Conservation (phyloP, 2,113 vertebrate species). For the Channa argus region DNA sequence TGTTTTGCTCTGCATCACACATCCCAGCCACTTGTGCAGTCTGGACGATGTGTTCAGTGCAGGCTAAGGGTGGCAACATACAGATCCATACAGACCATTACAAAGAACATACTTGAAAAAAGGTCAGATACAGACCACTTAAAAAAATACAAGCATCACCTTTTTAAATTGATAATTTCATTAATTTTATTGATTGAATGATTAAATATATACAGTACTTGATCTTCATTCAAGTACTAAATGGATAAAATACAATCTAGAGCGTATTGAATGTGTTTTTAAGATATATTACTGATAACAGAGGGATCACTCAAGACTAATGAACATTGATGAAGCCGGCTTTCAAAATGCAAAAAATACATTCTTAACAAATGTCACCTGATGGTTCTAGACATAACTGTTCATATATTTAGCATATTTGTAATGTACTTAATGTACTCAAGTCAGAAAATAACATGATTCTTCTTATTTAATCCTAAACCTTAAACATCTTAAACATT, state of each 20-base stretch:
- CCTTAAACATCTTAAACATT: neutral
- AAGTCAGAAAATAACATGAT: constrained; percentile 10
- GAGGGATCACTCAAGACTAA: constrained; percentile 7
- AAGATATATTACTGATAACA: constrained; percentile 24
- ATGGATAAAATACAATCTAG: constrained; percentile 52
- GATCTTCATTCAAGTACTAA: constrained; percentile 56
- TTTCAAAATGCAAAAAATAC: constrained; percentile 44
- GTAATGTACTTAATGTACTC: neutral
- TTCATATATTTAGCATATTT: no score
- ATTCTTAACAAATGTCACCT: constrained; percentile 41
- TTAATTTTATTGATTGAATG: constrained; percentile 50
- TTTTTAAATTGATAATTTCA: constrained; percentile 37
- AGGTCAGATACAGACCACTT: neutral
- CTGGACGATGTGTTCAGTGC: no score
- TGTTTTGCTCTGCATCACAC: no score
- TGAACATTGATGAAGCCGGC: constrained; percentile 12
- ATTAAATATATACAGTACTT: constrained; percentile 52
- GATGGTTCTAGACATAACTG: constrained; percentile 3
- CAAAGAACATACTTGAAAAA: neutral
- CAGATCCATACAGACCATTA: no score
- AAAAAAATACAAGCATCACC: constrained; percentile 30
- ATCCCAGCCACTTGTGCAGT: no score
- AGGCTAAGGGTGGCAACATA: no score
- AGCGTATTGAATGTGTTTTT: constrained; percentile 36
- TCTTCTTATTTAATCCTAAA: neutral